phyloP scores from a whole-genome alignment of 2,888 invertebrate species.

The Craniophora ligustri region DNA sequence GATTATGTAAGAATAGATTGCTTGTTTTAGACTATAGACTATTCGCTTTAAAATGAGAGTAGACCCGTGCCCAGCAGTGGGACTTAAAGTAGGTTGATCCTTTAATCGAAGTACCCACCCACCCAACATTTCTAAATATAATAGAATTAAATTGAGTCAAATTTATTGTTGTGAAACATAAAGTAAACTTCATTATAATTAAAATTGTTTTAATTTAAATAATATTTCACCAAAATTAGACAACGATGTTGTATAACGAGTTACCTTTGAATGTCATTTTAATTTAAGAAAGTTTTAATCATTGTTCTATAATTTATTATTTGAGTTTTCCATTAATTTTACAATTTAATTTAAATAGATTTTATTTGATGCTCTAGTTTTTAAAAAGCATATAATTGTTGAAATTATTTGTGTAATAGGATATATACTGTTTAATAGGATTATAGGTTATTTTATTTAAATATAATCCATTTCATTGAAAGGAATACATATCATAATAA shows the following conservation, averaged over 20 bases:
- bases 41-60: too few relatives aligned
- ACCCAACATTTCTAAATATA: neutral
- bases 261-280: constrained; percentile 28
- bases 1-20: too few relatives aligned
- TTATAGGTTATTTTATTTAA: too few relatives aligned
- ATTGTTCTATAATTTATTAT: constrained; percentile 30
- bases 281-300: constrained; percentile 36
- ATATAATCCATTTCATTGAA: too few relatives aligned
- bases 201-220: constrained; percentile 22
- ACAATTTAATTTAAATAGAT: constrained; percentile 9
- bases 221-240: constrained; percentile 19
- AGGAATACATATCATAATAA: too few relatives aligned
- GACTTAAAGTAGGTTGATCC: too few relatives aligned
- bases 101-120: neutral
- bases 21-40: too few relatives aligned
- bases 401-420: too few relatives aligned
- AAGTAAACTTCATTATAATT: constrained; percentile 27
- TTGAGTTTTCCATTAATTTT: constrained; percentile 4
- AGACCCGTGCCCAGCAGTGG: too few relatives aligned
- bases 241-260: constrained; percentile 12
- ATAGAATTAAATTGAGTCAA: constrained; percentile 6
- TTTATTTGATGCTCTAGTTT: neutral
- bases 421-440: too few relatives aligned
- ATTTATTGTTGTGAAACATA: constrained; percentile 1
- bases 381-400: neutral